A percentile compares a stretch with the other conserved stretches of the same genome.
Conservation (phyloP, 2,888 invertebrate species). For the Pedicia rivosa region DNA sequence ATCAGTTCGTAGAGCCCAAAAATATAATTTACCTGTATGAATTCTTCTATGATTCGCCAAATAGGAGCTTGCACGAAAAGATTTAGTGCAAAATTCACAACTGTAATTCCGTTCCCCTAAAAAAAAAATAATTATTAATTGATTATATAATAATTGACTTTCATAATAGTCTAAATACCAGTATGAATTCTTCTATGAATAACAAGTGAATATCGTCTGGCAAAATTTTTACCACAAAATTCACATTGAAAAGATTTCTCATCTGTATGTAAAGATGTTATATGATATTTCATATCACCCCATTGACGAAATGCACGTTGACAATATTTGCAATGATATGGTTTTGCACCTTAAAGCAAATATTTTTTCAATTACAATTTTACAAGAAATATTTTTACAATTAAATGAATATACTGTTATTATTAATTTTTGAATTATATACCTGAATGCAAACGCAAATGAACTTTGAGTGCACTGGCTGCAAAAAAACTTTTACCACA, state of each 20-base stretch:
- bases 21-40: conserved; percentile 57
- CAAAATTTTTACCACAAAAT: conserved; percentile 77
- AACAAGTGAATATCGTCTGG: conserved; percentile 67
- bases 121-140: too few relatives aligned
- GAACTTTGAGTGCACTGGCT: conserved; percentile 65
- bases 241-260: conserved; percentile 76
- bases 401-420: too few relatives aligned
- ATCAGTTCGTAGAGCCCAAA: neutral
- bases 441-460: conserved; percentile 67
- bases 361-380: too few relatives aligned
- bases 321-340: conserved; percentile 64
- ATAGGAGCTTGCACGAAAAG: conserved; percentile 75
- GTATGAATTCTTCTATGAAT: conserved; percentile 77
- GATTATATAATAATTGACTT: too few relatives aligned
- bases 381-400: too few relatives aligned
- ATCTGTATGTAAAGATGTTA: conserved; percentile 63
- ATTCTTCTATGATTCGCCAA: conserved; percentile 68
- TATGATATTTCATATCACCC: conserved; percentile 79
- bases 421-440: too few relatives aligned
- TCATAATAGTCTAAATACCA: too few relatives aligned
- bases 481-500: conserved; percentile 77
- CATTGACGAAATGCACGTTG: conserved; percentile 68
- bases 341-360: conserved; percentile 70
- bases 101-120: conserved; percentile 73
- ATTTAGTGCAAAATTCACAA: conserved; percentile 69